Conservation (phyloP, 92 coral and sea anemone genomes). For the Phymanthus crucifer region DNA sequence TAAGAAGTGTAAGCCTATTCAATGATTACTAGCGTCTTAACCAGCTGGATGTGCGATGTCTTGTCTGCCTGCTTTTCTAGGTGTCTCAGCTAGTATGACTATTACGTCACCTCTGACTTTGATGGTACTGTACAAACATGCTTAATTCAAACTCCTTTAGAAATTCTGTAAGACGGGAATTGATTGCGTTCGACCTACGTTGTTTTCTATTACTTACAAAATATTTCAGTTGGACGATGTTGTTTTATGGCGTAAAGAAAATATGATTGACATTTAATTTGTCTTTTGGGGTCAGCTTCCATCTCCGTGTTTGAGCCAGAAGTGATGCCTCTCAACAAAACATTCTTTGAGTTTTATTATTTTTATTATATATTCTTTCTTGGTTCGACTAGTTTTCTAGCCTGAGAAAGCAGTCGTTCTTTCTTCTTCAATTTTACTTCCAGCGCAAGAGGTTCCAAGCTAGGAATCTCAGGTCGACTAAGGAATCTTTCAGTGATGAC, state of each 20-base stretch:
- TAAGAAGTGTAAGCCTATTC: background rate
- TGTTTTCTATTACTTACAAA: background rate
- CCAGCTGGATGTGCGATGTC: background rate
- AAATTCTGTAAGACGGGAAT: background rate
- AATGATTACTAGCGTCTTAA: background rate
- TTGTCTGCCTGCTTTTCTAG: background rate
- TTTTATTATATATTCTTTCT: too few relatives aligned
- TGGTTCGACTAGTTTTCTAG: too few relatives aligned
- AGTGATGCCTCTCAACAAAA: background rate
- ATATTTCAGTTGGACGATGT: background rate
- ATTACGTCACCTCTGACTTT: constrained; percentile 4
- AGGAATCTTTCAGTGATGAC: too few relatives aligned
- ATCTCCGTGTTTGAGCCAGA: background rate
- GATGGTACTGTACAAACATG: background rate
- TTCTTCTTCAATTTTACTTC: too few relatives aligned
- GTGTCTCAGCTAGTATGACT: background rate
- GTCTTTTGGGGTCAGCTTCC: background rate
- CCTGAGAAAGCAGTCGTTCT: too few relatives aligned
- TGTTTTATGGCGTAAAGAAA: background rate
- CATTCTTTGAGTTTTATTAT: too few relatives aligned
- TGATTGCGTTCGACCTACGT: background rate
- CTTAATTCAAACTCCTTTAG: background rate
- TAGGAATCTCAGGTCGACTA: too few relatives aligned
- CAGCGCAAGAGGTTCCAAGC: too few relatives aligned
- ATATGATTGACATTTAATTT: background rate